A percentile compares a stretch with the other conserved stretches of the same genome.
phyloP scores from a whole-genome alignment of 2,797 vertebrate genomes.

The Fundulus diaphanus region DNA sequence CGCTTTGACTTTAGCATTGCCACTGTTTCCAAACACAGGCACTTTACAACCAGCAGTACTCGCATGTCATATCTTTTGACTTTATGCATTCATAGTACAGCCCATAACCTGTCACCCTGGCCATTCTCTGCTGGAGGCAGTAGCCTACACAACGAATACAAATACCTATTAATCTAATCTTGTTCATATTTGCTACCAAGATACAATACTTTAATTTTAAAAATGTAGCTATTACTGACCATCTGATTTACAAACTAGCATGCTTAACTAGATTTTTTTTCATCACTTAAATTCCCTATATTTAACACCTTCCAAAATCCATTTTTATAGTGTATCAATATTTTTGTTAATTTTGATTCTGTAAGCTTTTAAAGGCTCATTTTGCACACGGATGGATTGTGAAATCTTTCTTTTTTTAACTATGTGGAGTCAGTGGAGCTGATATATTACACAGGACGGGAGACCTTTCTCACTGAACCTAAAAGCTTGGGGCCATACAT shows the following conservation, averaged over 20 bases:
- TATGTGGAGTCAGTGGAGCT: neutral
- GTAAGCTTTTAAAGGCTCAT: neutral
- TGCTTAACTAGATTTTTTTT: neutral
- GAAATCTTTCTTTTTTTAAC: neutral
- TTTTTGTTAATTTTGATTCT: neutral
- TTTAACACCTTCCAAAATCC: neutral
- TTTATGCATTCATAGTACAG: neutral
- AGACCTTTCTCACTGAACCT: neutral
- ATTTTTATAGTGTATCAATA: no score
- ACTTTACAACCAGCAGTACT: neutral
- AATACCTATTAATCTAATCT: neutral
- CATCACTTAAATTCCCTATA: neutral
- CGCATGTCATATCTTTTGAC: neutral
- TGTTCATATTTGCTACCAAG: neutral
- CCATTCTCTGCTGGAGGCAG: neutral
- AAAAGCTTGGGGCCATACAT: neutral
- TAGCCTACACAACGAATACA: neutral
- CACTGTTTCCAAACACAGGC: neutral
- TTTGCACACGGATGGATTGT: neutral
- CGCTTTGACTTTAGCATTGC: neutral
- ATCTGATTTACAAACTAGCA: neutral
- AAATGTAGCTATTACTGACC: neutral
- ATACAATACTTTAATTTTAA: neutral
- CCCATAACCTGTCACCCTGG: neutral
- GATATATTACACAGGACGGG: neutral